Evolutionary conservation across 2,888 invertebrate genomes (phyloP).

Genomic region (Philereme vetulata): DNA sequence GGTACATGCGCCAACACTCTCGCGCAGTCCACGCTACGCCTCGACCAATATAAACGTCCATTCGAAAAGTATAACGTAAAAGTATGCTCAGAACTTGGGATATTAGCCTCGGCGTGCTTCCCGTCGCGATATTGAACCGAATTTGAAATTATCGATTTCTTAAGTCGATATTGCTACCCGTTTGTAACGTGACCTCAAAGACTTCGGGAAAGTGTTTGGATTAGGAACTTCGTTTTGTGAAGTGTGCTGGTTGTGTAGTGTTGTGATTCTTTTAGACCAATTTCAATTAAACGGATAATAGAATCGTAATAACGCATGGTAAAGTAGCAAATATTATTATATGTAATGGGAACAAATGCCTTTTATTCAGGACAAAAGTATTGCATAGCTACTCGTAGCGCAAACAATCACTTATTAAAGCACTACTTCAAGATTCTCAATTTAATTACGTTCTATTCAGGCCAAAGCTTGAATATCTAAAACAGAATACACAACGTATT

Average conservation of each 20-base stretch:
- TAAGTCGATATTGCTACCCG: slow-evolving; percentile 8
- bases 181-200: slow-evolving; percentile 5
- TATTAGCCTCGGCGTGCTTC: slow-evolving; percentile 40
- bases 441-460: too few relatives aligned
- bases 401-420: too few relatives aligned
- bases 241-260: slow-evolving; percentile 24
- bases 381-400: too few relatives aligned
- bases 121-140: slow-evolving; percentile 16
- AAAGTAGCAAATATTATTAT: slow-evolving; percentile 32
- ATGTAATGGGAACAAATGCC: background rate
- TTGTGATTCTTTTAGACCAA: slow-evolving; percentile 10
- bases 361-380: background rate
- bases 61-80: slow-evolving; percentile 66
- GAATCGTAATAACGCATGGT: slow-evolving; percentile 28
- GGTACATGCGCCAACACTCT: slow-evolving; percentile 61
- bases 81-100: slow-evolving; percentile 54
- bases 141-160: slow-evolving; percentile 16
- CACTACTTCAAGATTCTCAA: too few relatives aligned
- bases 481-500: slow-evolving; percentile 1
- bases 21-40: slow-evolving; percentile 71
- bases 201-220: background rate
- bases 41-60: slow-evolving; percentile 75
- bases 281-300: background rate
- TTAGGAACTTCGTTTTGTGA: slow-evolving; percentile 23
- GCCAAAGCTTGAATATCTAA: background rate